phyloP scores from a whole-genome alignment of 2,888 invertebrate genomes.

The Campopleginae sp. region DNA sequence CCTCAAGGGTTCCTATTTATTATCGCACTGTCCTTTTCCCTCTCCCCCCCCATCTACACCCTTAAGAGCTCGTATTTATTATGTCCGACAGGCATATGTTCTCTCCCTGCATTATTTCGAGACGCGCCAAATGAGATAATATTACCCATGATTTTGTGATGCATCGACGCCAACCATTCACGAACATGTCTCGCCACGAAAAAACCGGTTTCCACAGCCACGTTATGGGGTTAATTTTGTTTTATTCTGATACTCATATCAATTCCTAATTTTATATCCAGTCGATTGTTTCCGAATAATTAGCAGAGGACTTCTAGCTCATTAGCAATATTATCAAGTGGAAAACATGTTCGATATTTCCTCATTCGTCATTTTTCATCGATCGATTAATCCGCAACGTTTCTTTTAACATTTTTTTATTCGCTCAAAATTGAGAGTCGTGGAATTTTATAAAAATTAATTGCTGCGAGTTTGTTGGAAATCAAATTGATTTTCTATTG shows the following conservation, averaged over 20 bases:
- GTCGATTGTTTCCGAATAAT: constrained; percentile 33
- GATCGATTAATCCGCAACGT: neutral
- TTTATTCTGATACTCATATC: constrained; percentile 59
- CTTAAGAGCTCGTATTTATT: constrained; percentile 67
- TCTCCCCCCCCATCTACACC: constrained; percentile 35
- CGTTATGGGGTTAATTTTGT: constrained; percentile 66
- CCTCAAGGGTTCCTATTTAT: constrained; percentile 19
- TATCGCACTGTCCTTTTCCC: neutral
- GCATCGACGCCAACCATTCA: constrained; percentile 62
- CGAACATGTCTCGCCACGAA: constrained; percentile 19
- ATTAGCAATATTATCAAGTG: neutral
- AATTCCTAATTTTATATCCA: constrained; percentile 17
- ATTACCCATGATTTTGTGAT: constrained; percentile 81
- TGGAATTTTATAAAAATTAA: neutral
- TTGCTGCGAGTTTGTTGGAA: too few relatives aligned
- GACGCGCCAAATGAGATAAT: constrained; percentile 77
- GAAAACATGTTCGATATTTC: neutral
- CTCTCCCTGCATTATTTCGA: constrained; percentile 67
- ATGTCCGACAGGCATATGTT: constrained; percentile 71
- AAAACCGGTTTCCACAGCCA: constrained; percentile 41
- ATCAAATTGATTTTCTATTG: too few relatives aligned
- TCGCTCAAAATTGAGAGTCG: neutral
- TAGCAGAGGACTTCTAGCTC: neutral
- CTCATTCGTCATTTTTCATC: neutral
- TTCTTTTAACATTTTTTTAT: neutral